Conservation (phyloP, 1,140 invertebrate genomes). For the Heliconius melpomene region DNA sequence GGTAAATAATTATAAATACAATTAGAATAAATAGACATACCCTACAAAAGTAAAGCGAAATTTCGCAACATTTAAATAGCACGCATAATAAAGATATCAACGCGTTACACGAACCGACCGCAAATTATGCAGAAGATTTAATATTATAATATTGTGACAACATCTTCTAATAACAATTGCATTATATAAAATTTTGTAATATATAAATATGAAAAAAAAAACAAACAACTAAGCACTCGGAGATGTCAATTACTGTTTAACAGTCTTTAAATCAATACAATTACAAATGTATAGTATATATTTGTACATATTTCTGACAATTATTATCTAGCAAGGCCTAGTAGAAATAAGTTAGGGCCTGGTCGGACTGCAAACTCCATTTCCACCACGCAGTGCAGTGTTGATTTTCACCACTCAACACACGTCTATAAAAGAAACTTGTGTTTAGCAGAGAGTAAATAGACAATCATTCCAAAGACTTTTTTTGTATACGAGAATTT, state of each 20-base stretch:
- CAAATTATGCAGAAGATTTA: constrained; percentile 9
- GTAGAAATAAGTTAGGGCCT: too few relatives aligned
- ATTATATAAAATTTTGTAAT: background rate
- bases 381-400: too few relatives aligned
- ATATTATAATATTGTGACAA: background rate
- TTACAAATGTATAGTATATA: too few relatives aligned
- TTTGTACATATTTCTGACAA: too few relatives aligned
- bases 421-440: too few relatives aligned
- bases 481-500: too few relatives aligned
- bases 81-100: constrained; percentile 21
- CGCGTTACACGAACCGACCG: constrained; percentile 23
- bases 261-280: too few relatives aligned
- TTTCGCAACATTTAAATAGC: constrained; percentile 18
- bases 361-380: too few relatives aligned
- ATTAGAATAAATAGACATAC: constrained; percentile 14
- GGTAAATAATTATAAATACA: constrained; percentile 6
- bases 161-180: background rate
- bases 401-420: too few relatives aligned
- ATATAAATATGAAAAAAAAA: background rate
- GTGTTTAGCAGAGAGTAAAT: too few relatives aligned
- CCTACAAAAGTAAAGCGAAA: constrained; percentile 16
- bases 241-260: background rate
- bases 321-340: too few relatives aligned
- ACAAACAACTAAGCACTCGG: background rate
- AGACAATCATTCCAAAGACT: too few relatives aligned